These are phyloP conservation scores for Drosophila meridiana DNA, from an alignment of 2,888 invertebrate species.

Conservation along the genomic window DNA sequence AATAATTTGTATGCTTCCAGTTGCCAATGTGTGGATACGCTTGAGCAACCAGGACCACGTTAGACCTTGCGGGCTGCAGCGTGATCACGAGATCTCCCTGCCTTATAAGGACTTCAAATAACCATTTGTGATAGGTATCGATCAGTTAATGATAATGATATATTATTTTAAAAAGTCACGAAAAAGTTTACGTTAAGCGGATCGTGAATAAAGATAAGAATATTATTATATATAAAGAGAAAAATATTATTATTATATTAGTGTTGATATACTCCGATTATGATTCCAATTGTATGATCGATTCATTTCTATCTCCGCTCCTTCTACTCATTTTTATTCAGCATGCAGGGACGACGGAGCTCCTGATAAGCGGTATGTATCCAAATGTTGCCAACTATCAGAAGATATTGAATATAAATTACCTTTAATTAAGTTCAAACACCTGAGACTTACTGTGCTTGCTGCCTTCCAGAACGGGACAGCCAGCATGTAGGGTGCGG, in stretches of 20 bases:
- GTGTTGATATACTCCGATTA: no score
- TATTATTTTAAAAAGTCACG: not conserved
- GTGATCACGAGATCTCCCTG: constrained; percentile 73
- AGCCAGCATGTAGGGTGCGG: constrained; percentile 96
- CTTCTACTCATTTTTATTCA: constrained; percentile 35
- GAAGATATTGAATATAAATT: not conserved
- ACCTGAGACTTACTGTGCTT: constrained; percentile 92
- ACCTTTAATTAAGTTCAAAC: not conserved
- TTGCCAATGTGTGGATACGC: constrained; percentile 95
- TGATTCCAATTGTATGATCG: no score
- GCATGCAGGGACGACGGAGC: constrained; percentile 88
- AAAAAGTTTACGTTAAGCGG: not conserved
- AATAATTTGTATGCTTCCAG: constrained; percentile 83
- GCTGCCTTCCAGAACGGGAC: constrained; percentile 96
- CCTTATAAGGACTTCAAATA: constrained; percentile 61
- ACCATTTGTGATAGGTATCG: constrained; percentile 45
- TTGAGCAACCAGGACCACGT: constrained; percentile 92
- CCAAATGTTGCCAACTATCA: constrained; percentile 93
- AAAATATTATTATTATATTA: no score
- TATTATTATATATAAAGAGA: not conserved
- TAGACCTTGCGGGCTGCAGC: constrained; percentile 86
- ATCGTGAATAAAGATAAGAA: not conserved
- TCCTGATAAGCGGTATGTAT: constrained; percentile 94
- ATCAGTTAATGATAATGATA: not conserved
- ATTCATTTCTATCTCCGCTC: no score